Evolutionary conservation across 2,113 vertebrate genomes (phyloP).

Genomic region (Albula glossodonta): DNA sequence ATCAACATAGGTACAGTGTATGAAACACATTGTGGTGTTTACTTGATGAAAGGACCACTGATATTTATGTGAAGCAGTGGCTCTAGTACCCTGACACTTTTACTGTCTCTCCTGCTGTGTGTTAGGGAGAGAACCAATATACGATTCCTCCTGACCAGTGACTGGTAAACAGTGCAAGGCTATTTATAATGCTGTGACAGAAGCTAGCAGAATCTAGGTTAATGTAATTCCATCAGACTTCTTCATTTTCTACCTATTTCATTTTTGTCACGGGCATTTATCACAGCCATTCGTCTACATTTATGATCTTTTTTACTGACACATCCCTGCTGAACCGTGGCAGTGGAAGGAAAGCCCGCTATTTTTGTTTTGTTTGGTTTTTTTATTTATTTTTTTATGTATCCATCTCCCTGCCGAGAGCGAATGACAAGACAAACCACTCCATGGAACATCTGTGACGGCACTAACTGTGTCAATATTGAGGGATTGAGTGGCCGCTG

Average conservation of each 20-base stretch:
- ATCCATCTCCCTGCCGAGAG: not conserved
- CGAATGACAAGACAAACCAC: slow-evolving; percentile 13
- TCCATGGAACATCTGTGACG: not conserved
- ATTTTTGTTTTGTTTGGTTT: not conserved
- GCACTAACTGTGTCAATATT: slow-evolving; percentile 1
- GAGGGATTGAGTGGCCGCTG: not conserved
- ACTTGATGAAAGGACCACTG: not conserved
- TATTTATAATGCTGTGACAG: slow-evolving; percentile 11
- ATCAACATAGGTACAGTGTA: not conserved
- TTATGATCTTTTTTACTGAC: slow-evolving; percentile 2
- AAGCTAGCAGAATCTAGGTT: slow-evolving; percentile 14
- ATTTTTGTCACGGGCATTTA: slow-evolving; percentile 17
- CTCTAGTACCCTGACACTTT: not conserved
- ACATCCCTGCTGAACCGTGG: not conserved
- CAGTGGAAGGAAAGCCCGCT: not conserved
- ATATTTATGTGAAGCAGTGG: not conserved
- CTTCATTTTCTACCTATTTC: slow-evolving; percentile 13
- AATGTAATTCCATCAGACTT: slow-evolving; percentile 14
- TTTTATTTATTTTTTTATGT: not conserved
- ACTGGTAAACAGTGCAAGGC: not conserved
- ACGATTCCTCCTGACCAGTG: not conserved
- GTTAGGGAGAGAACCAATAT: not conserved
- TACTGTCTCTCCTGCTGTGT: not conserved
- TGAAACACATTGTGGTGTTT: not conserved
- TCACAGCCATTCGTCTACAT: slow-evolving; percentile 14